phyloP scores from a whole-genome alignment of 2,888 invertebrate genomes.

The Marronus borbonicus region DNA sequence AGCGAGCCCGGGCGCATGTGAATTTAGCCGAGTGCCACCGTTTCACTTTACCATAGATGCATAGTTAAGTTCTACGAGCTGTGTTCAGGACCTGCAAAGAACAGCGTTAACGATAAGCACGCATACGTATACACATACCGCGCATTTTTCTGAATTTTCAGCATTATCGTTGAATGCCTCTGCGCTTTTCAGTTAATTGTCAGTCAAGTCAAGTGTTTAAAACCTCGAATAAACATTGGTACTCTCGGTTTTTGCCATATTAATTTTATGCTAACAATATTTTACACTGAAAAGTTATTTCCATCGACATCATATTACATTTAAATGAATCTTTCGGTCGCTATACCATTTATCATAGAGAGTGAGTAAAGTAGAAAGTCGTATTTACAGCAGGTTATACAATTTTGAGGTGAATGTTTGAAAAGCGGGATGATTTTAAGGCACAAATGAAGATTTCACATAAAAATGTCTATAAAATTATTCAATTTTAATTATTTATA shows the following conservation, averaged over 20 bases:
- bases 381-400: no score
- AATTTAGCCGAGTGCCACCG: background rate
- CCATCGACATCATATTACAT: background rate
- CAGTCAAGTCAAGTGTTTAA: background rate
- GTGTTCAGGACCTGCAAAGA: background rate
- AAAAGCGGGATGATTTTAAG: no score
- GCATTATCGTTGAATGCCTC: background rate
- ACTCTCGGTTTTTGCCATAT: background rate
- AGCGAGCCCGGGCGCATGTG: background rate
- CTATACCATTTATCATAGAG: no score
- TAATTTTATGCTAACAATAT: background rate
- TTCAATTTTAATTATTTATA: no score
- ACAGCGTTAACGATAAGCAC: slow-evolving; percentile 5
- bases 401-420: no score
- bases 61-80: slow-evolving; percentile 1
- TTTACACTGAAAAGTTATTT: background rate
- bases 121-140: background rate
- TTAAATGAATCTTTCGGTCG: no score
- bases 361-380: no score
- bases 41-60: slow-evolving; percentile 13
- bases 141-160: slow-evolving; percentile 2
- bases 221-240: background rate
- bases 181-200: background rate
- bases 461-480: no score
- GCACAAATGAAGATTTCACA: no score